phyloP scores from a whole-genome alignment of 2,888 invertebrate genomes.

The Masnerella sp. region DNA sequence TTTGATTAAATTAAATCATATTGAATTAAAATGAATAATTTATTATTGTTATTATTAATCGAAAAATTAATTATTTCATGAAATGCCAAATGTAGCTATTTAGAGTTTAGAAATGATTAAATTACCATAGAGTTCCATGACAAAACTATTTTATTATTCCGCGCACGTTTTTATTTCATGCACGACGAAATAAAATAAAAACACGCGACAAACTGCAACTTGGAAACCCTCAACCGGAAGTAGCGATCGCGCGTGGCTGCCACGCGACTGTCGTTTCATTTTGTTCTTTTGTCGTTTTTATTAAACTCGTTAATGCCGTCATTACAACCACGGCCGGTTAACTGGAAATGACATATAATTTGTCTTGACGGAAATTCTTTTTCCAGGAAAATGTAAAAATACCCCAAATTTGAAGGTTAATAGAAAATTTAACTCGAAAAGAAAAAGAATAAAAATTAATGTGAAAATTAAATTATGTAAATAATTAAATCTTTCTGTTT shows the following conservation, averaged over 20 bases:
- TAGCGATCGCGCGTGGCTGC: slow-evolving; percentile 51
- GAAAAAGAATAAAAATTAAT: too few relatives aligned
- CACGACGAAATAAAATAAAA: background rate
- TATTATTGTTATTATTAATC: too few relatives aligned
- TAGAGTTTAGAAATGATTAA: too few relatives aligned
- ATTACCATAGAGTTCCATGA: too few relatives aligned
- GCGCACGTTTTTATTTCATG: background rate
- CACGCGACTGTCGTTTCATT: slow-evolving; percentile 39
- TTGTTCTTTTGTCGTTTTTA: slow-evolving; percentile 16
- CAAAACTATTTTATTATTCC: background rate
- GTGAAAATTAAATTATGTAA: too few relatives aligned
- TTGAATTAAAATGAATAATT: too few relatives aligned
- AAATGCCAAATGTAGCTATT: too few relatives aligned
- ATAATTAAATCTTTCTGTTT: too few relatives aligned
- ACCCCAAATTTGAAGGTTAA: too few relatives aligned
- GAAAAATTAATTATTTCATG: too few relatives aligned
- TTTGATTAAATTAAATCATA: too few relatives aligned
- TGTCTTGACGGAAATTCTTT: background rate
- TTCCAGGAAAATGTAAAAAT: background rate
- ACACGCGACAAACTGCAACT: slow-evolving; percentile 19
- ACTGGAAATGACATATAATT: background rate
- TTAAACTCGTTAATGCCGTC: slow-evolving; percentile 30
- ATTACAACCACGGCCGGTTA: slow-evolving; percentile 11
- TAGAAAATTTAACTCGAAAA: too few relatives aligned
- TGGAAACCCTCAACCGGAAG: slow-evolving; percentile 51